These are phyloP conservation scores for Chloroceryle aenea DNA, from an alignment of 2,113 vertebrate genomes.

Conservation along the genomic window DNA sequence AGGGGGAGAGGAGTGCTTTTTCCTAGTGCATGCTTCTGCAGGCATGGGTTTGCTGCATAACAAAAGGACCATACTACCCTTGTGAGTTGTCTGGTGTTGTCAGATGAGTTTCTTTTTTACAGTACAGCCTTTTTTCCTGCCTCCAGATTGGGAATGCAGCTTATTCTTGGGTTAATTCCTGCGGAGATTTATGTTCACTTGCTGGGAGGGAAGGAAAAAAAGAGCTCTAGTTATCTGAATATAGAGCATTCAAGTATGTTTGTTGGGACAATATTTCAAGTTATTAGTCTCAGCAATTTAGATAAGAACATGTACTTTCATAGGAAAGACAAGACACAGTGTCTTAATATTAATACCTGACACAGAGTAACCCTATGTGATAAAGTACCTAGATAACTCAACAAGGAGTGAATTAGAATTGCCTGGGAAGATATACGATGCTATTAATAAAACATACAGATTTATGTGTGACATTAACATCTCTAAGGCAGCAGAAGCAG, in stretches of 20 bases:
- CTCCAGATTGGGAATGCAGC: background rate
- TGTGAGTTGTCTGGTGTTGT: background rate
- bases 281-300: conserved; percentile 46
- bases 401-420: background rate
- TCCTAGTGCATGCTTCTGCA: background rate
- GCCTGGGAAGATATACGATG: conserved; percentile 15
- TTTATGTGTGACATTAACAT: conserved; percentile 27
- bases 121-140: background rate
- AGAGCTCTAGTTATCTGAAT: background rate
- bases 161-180: background rate
- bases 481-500: background rate
- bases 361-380: background rate
- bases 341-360: conserved; percentile 15
- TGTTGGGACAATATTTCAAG: conserved; percentile 42
- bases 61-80: background rate
- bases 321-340: background rate
- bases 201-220: background rate
- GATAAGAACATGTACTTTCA: conserved; percentile 21
- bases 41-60: background rate
- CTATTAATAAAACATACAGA: conserved; percentile 34
- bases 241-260: background rate
- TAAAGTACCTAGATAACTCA: conserved; percentile 37
- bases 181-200: background rate
- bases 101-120: background rate
- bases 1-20: background rate